A percentile compares a stretch with the other conserved stretches of the same genome.
These are phyloP conservation scores for Osmoderma eremita DNA, from an alignment of 2,888 invertebrate species.

Conservation along the genomic window DNA sequence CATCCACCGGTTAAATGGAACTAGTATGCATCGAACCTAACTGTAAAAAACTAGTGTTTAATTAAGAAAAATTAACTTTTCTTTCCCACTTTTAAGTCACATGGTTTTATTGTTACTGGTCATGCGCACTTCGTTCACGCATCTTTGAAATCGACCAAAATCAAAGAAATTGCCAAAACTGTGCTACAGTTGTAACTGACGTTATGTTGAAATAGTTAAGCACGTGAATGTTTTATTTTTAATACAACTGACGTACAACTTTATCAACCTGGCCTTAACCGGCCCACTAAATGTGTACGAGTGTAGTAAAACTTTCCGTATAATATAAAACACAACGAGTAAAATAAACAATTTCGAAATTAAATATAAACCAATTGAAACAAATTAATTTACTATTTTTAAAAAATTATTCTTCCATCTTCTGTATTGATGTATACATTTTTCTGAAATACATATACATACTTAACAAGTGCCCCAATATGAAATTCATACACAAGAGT, in stretches of 20 bases:
- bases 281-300: conserved; percentile 36
- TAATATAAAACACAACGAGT: conserved; percentile 2
- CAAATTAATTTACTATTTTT: no score
- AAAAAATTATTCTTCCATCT: no score
- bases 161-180: conserved; percentile 33
- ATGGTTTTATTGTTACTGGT: conserved; percentile 49
- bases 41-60: conserved; percentile 29
- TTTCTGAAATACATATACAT: no score
- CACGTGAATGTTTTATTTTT: conserved; percentile 59
- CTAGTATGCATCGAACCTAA: conserved; percentile 16
- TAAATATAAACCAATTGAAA: no score
- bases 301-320: conserved; percentile 3
- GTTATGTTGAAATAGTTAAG: conserved; percentile 51
- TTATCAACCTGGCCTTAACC: conserved; percentile 51
- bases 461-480: no score
- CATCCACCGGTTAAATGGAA: conserved; percentile 3
- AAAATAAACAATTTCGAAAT: no score
- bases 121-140: conserved; percentile 44
- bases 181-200: conserved; percentile 44
- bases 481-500: neutral
- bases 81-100: conserved; percentile 48
- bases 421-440: no score
- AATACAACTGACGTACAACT: conserved; percentile 55
- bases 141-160: conserved; percentile 41
- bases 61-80: conserved; percentile 44